These are phyloP conservation scores for Chelidonichthys spinosus DNA, from an alignment of 2,797 vertebrate species.

Conservation along the genomic window DNA sequence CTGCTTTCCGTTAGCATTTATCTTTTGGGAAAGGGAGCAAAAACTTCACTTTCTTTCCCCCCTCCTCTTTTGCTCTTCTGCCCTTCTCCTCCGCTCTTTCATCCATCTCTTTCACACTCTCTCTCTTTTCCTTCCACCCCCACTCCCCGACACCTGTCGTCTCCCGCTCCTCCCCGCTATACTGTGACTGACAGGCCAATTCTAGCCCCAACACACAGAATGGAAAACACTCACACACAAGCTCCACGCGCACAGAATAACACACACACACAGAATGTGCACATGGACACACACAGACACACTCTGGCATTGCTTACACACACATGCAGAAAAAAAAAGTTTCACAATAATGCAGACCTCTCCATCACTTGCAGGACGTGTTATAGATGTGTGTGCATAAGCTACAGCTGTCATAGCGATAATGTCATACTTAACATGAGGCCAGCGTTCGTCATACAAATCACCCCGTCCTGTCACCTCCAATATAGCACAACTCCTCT, in stretches of 20 bases:
- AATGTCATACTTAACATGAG: slow-evolving; percentile 69
- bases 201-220: slow-evolving; percentile 50
- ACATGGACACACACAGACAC: slow-evolving; percentile 22
- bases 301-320: slow-evolving; percentile 26
- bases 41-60: slow-evolving; percentile 51
- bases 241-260: slow-evolving; percentile 9
- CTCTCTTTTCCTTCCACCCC: slow-evolving; percentile 32
- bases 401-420: slow-evolving; percentile 65
- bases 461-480: slow-evolving; percentile 59
- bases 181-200: slow-evolving; percentile 78
- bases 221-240: slow-evolving; percentile 55
- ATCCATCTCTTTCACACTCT: slow-evolving; percentile 62
- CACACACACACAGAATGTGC: slow-evolving; percentile 24
- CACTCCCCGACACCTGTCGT: slow-evolving; percentile 65
- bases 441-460: slow-evolving; percentile 61
- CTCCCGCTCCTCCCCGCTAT: slow-evolving; percentile 61
- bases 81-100: slow-evolving; percentile 43
- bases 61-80: slow-evolving; percentile 42
- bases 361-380: slow-evolving; percentile 28
- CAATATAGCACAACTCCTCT: slow-evolving; percentile 47
- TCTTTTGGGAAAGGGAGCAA: slow-evolving; percentile 26
- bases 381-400: slow-evolving; percentile 44
- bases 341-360: slow-evolving; percentile 39
- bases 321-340: slow-evolving; percentile 35
- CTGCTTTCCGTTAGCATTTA: slow-evolving; percentile 34